Evolutionary conservation across 2,888 invertebrate species (phyloP).

Genomic region (Coenonympha glycerion): DNA sequence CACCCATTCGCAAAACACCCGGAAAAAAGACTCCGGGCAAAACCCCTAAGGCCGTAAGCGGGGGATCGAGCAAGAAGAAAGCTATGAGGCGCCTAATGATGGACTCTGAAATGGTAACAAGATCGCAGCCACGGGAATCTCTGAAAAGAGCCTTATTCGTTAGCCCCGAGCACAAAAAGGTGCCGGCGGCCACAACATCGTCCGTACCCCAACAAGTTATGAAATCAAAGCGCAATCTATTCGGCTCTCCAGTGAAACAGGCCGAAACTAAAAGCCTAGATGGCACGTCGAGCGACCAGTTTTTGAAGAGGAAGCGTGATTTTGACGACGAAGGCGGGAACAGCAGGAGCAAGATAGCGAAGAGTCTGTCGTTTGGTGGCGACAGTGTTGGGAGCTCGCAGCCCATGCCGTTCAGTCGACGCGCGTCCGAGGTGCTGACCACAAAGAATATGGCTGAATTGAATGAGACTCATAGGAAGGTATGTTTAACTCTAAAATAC

Average conservation of each 20-base stretch:
- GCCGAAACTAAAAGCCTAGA: constrained; percentile 62
- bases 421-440: constrained; percentile 55
- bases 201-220: constrained; percentile 66
- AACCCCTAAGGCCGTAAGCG: constrained; percentile 74
- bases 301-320: constrained; percentile 69
- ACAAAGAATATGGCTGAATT: constrained; percentile 64
- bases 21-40: constrained; percentile 76
- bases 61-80: constrained; percentile 79
- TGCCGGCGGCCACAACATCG: constrained; percentile 49
- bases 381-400: constrained; percentile 47
- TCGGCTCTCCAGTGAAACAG: constrained; percentile 75
- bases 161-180: constrained; percentile 77
- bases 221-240: constrained; percentile 80
- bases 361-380: constrained; percentile 77
- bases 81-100: constrained; percentile 64
- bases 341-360: constrained; percentile 67
- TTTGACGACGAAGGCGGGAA: constrained; percentile 52
- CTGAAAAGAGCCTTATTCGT: constrained; percentile 84
- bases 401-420: constrained; percentile 44
- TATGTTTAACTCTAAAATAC: too few species aligned
- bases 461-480: constrained; percentile 80
- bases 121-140: constrained; percentile 70
- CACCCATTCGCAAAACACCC: constrained; percentile 58
- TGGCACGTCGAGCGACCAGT: constrained; percentile 48
- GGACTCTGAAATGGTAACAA: constrained; percentile 54